Conservation (phyloP, 2,888 invertebrate species). For the Tetanocera ferruginea region DNA sequence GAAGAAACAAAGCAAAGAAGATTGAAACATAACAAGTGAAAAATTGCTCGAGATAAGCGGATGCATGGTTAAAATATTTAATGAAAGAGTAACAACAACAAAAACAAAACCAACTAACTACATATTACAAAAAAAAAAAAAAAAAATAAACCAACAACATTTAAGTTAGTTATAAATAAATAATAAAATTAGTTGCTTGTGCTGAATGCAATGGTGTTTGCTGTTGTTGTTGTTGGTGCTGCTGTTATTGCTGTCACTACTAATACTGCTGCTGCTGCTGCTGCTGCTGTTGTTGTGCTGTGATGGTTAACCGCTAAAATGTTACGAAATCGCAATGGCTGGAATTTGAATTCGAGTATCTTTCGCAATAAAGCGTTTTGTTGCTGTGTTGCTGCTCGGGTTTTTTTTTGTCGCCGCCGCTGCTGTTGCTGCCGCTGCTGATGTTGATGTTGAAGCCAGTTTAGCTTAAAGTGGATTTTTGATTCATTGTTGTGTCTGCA, state of each 20-base stretch:
- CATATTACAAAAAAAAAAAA: background rate
- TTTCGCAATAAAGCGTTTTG: slow-evolving; percentile 30
- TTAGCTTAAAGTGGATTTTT: slow-evolving; percentile 6
- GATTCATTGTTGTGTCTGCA: slow-evolving; percentile 22
- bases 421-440: slow-evolving; percentile 3
- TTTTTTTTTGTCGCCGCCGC: background rate
- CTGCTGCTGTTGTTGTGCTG: background rate
- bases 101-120: background rate
- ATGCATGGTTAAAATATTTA: background rate
- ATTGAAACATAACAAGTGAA: background rate
- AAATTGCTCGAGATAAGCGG: background rate
- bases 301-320: slow-evolving; percentile 25
- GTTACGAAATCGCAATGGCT: slow-evolving; percentile 31
- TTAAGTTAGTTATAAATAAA: slow-evolving; percentile 6
- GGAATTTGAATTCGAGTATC: slow-evolving; percentile 25
- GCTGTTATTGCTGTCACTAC: background rate
- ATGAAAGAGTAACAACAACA: slow-evolving; percentile 5
- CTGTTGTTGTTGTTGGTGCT: background rate
- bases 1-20: background rate
- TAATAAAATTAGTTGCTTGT: background rate
- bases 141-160: slow-evolving; percentile 4
- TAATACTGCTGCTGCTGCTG: too few relatives aligned
- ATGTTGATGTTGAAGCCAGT: background rate
- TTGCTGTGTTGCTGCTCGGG: background rate
- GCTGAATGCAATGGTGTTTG: background rate